These are phyloP conservation scores for Craniophora ligustri DNA, from an alignment of 2,888 invertebrate species.

Conservation along the genomic window DNA sequence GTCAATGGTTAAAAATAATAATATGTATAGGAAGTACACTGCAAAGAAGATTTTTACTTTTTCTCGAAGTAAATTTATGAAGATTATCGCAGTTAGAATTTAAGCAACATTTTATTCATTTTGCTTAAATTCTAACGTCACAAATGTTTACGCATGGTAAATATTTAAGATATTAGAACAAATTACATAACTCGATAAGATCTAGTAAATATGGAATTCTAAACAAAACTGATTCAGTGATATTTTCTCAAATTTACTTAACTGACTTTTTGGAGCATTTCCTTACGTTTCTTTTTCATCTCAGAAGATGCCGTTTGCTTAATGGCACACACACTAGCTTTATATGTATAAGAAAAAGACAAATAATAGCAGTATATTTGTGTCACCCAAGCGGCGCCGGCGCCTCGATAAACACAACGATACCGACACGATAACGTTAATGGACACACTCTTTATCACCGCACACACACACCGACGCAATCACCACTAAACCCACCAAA, in stretches of 20 bases:
- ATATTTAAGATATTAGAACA: conserved; percentile 31
- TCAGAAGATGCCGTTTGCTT: too few species aligned
- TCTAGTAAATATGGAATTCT: conserved; percentile 30
- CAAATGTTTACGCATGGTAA: conserved; percentile 10
- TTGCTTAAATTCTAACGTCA: too few species aligned
- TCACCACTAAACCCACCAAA: conserved; percentile 65
- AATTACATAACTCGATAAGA: conserved; percentile 39
- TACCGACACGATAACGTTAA: conserved; percentile 84
- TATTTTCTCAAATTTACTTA: too few species aligned
- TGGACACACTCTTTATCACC: conserved; percentile 82
- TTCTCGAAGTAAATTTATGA: neutral
- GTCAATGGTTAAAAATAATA: too few species aligned
- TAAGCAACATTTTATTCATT: too few species aligned
- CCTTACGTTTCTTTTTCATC: too few species aligned
- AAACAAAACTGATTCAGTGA: conserved; percentile 19
- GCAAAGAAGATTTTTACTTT: too few species aligned
- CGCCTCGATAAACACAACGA: conserved; percentile 84
- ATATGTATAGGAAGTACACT: too few species aligned
- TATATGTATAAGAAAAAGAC: conserved; percentile 62
- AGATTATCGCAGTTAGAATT: conserved; percentile 2
- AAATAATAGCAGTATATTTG: conserved; percentile 74
- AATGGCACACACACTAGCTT: conserved; percentile 51
- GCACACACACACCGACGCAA: conserved; percentile 61
- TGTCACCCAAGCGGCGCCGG: conserved; percentile 79
- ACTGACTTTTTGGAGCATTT: too few species aligned